Percentiles rank a stretch among this genome's conserved stretches.
Conservation (phyloP, 1,140 invertebrate genomes). For the Lamellibrachia luymesi region DNA sequence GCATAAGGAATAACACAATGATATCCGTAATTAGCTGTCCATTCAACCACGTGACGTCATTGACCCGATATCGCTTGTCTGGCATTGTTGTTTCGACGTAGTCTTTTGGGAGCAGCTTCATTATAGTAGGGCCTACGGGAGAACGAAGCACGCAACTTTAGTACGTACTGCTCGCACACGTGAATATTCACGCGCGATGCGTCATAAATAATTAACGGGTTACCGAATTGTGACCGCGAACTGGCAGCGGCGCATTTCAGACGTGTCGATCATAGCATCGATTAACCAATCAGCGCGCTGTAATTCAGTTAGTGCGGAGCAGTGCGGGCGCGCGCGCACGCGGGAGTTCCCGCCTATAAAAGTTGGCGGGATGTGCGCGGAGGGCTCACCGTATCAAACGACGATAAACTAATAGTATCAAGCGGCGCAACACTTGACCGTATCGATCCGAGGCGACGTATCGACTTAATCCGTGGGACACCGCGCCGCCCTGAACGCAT, state of each 20-base stretch:
- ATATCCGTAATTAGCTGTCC: not conserved
- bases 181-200: not conserved
- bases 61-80: not conserved
- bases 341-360: not conserved
- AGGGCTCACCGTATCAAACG: not conserved
- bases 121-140: not conserved
- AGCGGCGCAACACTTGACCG: conserved; percentile 2
- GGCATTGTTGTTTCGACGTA: not conserved
- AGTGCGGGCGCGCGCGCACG: no score
- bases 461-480: not conserved
- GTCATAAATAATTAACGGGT: not conserved
- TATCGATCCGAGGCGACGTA: not conserved
- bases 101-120: not conserved
- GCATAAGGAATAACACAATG: no score
- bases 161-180: not conserved
- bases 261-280: not conserved
- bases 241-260: not conserved
- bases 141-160: not conserved
- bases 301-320: not conserved
- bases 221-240: not conserved
- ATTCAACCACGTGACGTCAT: conserved; percentile 1
- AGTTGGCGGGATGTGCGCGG: not conserved
- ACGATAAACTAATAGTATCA: conserved; percentile 1
- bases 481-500: not conserved
- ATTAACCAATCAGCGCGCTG: not conserved